Base-by-base conservation (phyloP, 2,888 invertebrate genomes). In the Punctoribates punctum region DNA sequence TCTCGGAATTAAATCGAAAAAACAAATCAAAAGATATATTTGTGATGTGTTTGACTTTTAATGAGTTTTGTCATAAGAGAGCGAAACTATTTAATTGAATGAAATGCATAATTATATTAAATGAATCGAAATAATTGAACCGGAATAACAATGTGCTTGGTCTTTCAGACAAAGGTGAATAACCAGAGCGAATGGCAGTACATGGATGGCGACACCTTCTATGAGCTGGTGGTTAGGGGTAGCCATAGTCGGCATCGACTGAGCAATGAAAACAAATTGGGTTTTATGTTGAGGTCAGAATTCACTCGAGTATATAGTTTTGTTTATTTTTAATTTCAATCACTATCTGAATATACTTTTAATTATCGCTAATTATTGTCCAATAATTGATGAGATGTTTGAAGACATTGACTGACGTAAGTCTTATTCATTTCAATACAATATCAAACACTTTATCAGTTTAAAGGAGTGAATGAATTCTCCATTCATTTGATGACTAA, bases 191-290 rank as follows among this genome's bases (percentile, higher is more conserved):
- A 67, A n/a, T 67, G 65, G 65, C 38, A 67, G 8, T 67, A 67
- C 65, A 67, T 67, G 34, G 65, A 67, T 20, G 65, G 65, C 17
- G 20, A 67, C 65, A 67, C 65, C 20, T 67, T 67, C 38, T 67
- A 67, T 42, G 65, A 17, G 20, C 15, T 67, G n/a, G 17, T 17
- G 8, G 1, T 9, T 3, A 34, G n/a, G 11, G 65, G 65, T 38
- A 20, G 65, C 65, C 65, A 67, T 67, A 34, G 38, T 20, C 34
- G 65, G 29, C 65, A 15, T 42, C 42, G 42, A 42, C 42, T 42
- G 42, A 42, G 42, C 42, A 42, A 8, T 42, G 42, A 42, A 42
- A 42, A 42, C 42, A 42, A 42, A 42, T 42, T 42, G 8, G 42
- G 42, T 42, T 42, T 42, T 42, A 42, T 42, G 54, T 54, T 54